Conservation (phyloP, 2,888 invertebrate species). For the Anarsia innoxiella region DNA sequence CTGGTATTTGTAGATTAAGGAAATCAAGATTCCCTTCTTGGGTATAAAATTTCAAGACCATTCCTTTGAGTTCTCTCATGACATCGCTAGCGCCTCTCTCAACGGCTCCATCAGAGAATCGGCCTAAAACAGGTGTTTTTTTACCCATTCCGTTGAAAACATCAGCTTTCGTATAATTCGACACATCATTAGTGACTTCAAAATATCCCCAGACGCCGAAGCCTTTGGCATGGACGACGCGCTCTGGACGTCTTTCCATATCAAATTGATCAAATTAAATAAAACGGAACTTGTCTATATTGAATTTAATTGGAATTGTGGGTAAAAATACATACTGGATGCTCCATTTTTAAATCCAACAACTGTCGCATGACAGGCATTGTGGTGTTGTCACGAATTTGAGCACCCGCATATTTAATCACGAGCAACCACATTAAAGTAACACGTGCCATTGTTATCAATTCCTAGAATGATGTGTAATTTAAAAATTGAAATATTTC, state of each 20-base stretch:
- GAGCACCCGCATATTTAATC: too few relatives aligned
- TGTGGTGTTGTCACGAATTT: constrained; percentile 19
- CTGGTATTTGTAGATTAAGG: constrained; percentile 88
- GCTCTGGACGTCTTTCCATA: constrained; percentile 93
- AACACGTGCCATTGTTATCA: too few relatives aligned
- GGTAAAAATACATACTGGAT: constrained; percentile 32
- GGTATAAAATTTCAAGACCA: constrained; percentile 93
- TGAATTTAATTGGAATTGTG: too few relatives aligned
- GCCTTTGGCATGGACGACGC: constrained; percentile 95
- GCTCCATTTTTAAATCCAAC: constrained; percentile 7
- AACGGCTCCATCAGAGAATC: constrained; percentile 86
- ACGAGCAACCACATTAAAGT: too few relatives aligned
- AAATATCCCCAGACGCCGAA: constrained; percentile 89
- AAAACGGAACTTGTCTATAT: too few relatives aligned
- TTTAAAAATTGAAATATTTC: too few relatives aligned
- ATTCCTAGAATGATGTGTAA: too few relatives aligned
- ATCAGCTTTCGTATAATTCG: constrained; percentile 82
- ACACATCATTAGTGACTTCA: constrained; percentile 87
- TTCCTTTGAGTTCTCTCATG: constrained; percentile 87
- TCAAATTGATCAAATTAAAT: too few relatives aligned
- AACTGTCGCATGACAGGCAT: constrained; percentile 34
- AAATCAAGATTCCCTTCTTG: constrained; percentile 92
- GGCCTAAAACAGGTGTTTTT: constrained; percentile 81
- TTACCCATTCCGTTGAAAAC: constrained; percentile 81
- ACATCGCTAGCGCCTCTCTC: constrained; percentile 90